A percentile compares a stretch with the other conserved stretches of the same genome.
Conservation (phyloP, 2,888 invertebrate species). For the Zygothrica quintamaculata region DNA sequence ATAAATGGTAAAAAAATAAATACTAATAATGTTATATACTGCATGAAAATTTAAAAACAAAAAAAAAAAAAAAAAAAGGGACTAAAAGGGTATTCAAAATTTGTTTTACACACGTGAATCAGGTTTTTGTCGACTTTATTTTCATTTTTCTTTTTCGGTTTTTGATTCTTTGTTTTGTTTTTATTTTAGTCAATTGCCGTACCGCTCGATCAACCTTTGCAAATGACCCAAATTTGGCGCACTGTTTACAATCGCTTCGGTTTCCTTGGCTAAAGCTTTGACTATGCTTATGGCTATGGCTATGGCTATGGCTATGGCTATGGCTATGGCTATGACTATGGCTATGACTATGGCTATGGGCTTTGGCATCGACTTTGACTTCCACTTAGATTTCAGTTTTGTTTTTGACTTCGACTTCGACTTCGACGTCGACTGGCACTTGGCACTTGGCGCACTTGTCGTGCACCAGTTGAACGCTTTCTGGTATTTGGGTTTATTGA, state of each 20-base stretch:
- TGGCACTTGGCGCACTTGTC: constrained; percentile 63
- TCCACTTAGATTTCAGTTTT: constrained; percentile 26
- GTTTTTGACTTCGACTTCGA: constrained; percentile 25
- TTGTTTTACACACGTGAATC: not conserved
- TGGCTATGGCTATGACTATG: constrained; percentile 25
- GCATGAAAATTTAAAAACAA: too few species aligned
- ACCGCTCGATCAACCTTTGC: constrained; percentile 71
- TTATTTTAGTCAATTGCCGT: constrained; percentile 49
- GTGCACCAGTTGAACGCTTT: constrained; percentile 50
- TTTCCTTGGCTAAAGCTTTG: constrained; percentile 11
- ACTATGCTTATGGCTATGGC: constrained; percentile 2
- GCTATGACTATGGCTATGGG: constrained; percentile 22
- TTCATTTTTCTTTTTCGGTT: not conserved
- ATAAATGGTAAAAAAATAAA: too few species aligned
- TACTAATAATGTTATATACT: too few species aligned
- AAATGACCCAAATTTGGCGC: constrained; percentile 72
- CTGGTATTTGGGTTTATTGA: constrained; percentile 28
- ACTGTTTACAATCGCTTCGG: constrained; percentile 58
- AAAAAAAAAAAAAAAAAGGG: too few species aligned
- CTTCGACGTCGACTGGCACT: constrained; percentile 30
- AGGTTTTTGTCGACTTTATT: not conserved
- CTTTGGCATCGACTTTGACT: constrained; percentile 28
- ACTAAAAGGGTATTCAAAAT: not conserved
- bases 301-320: constrained; percentile 13
- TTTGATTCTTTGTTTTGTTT: constrained; percentile 4